Conservation (phyloP, 2,888 invertebrate genomes). For the Nomada flava region DNA sequence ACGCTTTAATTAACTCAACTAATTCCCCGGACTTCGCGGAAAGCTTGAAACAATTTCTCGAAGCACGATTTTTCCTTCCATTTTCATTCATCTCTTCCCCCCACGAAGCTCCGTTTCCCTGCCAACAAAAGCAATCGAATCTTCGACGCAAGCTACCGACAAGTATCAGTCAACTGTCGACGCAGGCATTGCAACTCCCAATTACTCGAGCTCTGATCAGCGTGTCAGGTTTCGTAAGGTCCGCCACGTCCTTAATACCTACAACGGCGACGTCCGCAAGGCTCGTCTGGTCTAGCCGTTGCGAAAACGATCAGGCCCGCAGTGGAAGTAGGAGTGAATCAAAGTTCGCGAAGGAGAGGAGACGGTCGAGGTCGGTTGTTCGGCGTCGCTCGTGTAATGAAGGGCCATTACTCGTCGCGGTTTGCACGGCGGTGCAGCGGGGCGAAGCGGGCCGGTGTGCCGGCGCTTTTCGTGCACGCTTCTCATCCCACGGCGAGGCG, state of each 20-base stretch:
- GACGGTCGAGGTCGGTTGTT: conserved; percentile 45
- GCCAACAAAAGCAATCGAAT: neutral
- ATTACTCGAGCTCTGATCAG: no score
- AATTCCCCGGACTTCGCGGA: conserved; percentile 19
- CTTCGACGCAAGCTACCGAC: neutral
- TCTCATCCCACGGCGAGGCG: conserved; percentile 56
- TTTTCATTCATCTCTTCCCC: no score
- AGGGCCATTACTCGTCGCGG: conserved; percentile 64
- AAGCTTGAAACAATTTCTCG: neutral
- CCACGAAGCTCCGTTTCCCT: neutral
- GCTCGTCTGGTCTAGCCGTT: no score
- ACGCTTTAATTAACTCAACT: conserved; percentile 45
- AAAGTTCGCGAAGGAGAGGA: conserved; percentile 2
- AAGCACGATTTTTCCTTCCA: no score
- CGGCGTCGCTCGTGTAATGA: conserved; percentile 57
- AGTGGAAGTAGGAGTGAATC: neutral
- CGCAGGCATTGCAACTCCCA: no score
- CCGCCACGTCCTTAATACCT: no score
- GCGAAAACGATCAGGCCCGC: no score
- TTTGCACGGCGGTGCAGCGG: conserved; percentile 31
- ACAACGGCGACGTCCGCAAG: neutral
- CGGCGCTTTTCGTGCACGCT: conserved; percentile 62
- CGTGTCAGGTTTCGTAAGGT: no score
- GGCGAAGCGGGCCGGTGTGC: conserved; percentile 60
- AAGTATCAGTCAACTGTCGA: neutral